These are phyloP conservation scores for Erithacus rubecula DNA, from an alignment of 2,797 vertebrate species.

Conservation along the genomic window DNA sequence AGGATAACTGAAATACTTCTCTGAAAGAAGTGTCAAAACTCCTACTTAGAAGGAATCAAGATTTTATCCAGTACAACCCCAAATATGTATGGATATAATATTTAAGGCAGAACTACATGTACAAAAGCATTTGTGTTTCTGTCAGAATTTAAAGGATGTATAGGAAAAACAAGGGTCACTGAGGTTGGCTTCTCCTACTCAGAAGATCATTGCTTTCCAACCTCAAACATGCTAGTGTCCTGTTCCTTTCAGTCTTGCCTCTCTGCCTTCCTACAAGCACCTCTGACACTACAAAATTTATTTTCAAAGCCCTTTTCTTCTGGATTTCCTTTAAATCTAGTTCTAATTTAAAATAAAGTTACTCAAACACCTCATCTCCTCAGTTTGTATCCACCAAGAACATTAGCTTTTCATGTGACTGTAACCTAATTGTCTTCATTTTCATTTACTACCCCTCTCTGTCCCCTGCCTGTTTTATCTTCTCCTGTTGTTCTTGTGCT, in stretches of 20 bases:
- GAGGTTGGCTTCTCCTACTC: not conserved
- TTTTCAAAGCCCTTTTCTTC: not conserved
- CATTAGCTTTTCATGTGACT: slow-evolving; percentile 36
- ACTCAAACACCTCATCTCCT: not conserved
- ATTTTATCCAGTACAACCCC: not conserved
- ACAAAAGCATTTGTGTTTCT: not conserved
- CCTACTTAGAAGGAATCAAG: not conserved
- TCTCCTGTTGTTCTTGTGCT: slow-evolving; percentile 52
- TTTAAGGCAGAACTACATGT: not conserved
- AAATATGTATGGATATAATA: not conserved
- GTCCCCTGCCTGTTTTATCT: slow-evolving; percentile 46
- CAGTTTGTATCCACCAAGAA: not conserved
- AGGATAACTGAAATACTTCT: not conserved
- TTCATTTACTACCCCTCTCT: slow-evolving; percentile 11
- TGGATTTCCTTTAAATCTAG: not conserved
- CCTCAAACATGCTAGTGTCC: not conserved
- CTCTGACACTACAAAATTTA: not conserved
- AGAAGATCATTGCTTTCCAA: not conserved
- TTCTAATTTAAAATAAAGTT: slow-evolving; percentile 15
- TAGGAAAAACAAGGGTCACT: not conserved
- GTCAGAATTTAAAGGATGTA: not conserved
- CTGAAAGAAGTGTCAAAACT: not conserved
- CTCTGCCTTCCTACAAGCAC: not conserved
- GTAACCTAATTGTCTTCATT: slow-evolving; percentile 33
- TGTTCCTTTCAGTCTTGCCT: not conserved